These are phyloP conservation scores for Elmis aenea DNA, from an alignment of 2,888 invertebrate genomes.

Conservation along the genomic window DNA sequence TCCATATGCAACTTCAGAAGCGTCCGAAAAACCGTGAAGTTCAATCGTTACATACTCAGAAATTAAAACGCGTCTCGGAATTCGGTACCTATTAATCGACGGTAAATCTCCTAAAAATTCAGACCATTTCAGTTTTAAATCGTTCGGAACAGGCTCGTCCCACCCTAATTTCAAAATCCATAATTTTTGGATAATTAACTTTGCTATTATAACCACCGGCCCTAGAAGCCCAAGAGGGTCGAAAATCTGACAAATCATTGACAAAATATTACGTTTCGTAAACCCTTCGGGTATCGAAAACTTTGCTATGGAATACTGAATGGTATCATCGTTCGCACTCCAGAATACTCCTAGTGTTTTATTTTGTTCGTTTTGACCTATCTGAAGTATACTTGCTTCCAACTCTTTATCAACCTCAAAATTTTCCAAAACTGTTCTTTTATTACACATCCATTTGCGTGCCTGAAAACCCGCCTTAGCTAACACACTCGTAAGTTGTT, in stretches of 20 bases:
- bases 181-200: conserved; percentile 24
- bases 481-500: conserved; percentile 16
- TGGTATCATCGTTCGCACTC: conserved; percentile 1
- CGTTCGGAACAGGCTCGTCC: conserved; percentile 17
- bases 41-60: conserved; percentile 9
- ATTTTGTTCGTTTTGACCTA: conserved; percentile 15
- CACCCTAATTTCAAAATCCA: conserved; percentile 20
- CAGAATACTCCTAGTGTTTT: conserved; percentile 11
- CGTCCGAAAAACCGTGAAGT: conserved; percentile 26
- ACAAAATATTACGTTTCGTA: conserved; percentile 16
- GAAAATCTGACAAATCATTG: conserved; percentile 23
- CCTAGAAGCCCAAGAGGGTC: conserved; percentile 27
- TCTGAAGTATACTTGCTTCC: conserved; percentile 7
- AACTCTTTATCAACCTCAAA: conserved; percentile 3
- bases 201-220: conserved; percentile 24
- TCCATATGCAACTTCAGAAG: conserved; percentile 24
- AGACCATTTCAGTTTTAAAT: conserved; percentile 13
- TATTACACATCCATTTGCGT: conserved; percentile 16
- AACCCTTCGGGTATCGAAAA: not conserved
- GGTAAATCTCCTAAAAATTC: conserved; percentile 8
- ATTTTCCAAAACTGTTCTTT: conserved; percentile 2
- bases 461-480: conserved; percentile 17
- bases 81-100: conserved; percentile 11
- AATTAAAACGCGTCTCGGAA: conserved; percentile 12
- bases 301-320: not conserved